Evolutionary conservation across 2,797 vertebrate species (phyloP), one percentile per base, ranked within the genome.

Genomic region (Anguilla anguilla): DNA sequence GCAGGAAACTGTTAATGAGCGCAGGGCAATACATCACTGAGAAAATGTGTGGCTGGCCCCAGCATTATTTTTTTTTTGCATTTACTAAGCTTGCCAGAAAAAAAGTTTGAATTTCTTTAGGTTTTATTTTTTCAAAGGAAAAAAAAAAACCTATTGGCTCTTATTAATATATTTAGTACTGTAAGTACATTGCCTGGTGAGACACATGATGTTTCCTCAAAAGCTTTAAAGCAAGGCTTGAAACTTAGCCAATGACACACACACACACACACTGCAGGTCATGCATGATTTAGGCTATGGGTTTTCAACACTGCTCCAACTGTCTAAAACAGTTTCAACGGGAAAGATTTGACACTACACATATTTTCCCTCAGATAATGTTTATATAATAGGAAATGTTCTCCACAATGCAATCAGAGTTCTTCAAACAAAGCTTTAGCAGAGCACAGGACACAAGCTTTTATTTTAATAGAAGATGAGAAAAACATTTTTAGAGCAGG

Each of bases 391-490:
- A 43, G 74, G 13, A 77, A 22, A 6, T n/a, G 43, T n/a, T 81
- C 77, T 46, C 39, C 4, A 81, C 22, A 81, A 49, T 49, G 46
- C 6, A 79, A 43, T 79, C 39, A 39, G 35, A 79, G 17, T n/a
- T 81, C 77, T 49, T 81, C 43, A 81, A 81, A 81, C 77, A 51
- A 39, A 77, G 35, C 74, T 17, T 77, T 17, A 77, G 35, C 15
- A 17, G 2, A 61, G 35, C 17, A 17, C 55, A 67, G 22, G 2
- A 67, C 31, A 53, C 49, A 13, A 25, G 13, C n/a, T 84, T n/a
- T 67, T 67, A 59, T 35, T 77, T 83, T 87, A n/a, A 85, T 57
- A 86, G 83, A 35, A 82, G 35, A 64, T 10, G 77, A 89, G 74
- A 88, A 46, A 49, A 15, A 43, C 35, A 72, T 28, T 69, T 81